Conservation (phyloP, 2,797 vertebrate genomes). For the Eulemur coronatus region DNA sequence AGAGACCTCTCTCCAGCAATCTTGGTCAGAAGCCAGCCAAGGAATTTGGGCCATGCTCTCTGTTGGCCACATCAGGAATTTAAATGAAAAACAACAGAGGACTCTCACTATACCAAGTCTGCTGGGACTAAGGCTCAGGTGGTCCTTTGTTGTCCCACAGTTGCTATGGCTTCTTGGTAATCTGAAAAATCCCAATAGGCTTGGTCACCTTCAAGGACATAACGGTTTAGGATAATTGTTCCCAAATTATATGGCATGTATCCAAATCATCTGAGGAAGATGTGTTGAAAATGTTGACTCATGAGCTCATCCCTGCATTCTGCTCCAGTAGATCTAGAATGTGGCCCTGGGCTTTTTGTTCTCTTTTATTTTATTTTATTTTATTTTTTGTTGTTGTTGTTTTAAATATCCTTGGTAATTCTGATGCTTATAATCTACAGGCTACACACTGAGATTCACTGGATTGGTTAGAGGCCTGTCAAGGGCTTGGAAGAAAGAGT, state of each 20-base stretch:
- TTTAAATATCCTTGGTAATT: background rate
- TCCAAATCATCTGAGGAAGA: background rate
- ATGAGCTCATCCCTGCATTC: background rate
- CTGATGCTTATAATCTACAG: background rate
- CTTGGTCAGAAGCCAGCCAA: background rate
- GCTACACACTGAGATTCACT: background rate
- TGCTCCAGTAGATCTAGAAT: background rate
- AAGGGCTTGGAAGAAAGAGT: background rate
- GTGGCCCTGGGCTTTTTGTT: background rate
- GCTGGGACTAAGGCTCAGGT: background rate
- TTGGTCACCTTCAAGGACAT: background rate
- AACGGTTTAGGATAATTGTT: background rate
- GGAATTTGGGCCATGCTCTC: background rate
- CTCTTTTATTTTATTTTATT: background rate
- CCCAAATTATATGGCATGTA: background rate
- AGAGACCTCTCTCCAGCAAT: background rate
- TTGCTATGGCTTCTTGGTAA: background rate
- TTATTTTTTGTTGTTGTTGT: background rate
- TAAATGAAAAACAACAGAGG: background rate
- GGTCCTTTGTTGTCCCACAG: background rate
- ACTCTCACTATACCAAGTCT: background rate
- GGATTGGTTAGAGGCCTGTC: background rate
- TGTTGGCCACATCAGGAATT: background rate
- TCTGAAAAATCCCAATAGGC: background rate
- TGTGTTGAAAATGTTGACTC: background rate